These are phyloP conservation scores for Heteractis magnifica DNA, from an alignment of 92 coral and sea anemone genomes.

Conservation along the genomic window DNA sequence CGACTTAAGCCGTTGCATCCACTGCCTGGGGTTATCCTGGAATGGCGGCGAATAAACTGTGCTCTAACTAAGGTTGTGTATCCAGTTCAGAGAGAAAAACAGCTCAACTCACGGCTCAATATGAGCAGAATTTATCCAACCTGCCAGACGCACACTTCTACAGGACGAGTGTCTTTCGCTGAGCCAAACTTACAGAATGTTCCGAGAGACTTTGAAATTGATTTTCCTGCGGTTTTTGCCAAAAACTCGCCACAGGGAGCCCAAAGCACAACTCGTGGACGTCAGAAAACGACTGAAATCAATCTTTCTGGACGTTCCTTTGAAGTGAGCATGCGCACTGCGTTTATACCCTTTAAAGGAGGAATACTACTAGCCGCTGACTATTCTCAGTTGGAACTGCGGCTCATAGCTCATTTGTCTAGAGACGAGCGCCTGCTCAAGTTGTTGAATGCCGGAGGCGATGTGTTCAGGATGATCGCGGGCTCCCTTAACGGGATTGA, in stretches of 20 bases:
- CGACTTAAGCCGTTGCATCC: slow-evolving; percentile 82
- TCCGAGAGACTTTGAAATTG: slow-evolving; percentile 89
- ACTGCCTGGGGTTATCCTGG: slow-evolving; percentile 77
- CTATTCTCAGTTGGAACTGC: slow-evolving; percentile 95
- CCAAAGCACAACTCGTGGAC: slow-evolving; percentile 48
- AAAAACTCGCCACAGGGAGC: slow-evolving; percentile 82
- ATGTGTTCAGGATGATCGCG: slow-evolving; percentile 96
- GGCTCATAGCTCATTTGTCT: slow-evolving; percentile 95
- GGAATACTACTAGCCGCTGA: slow-evolving; percentile 94
- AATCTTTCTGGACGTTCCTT: slow-evolving; percentile 44
- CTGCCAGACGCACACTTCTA: slow-evolving; percentile 87
- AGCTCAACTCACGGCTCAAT: slow-evolving; percentile 46
- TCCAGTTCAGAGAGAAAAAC: slow-evolving; percentile 84
- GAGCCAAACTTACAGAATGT: slow-evolving; percentile 98
- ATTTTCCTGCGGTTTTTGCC: slow-evolving; percentile 75
- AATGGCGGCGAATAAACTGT: slow-evolving; percentile 94
- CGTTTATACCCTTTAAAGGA: slow-evolving; percentile 78
- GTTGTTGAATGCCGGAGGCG: slow-evolving; percentile 86
- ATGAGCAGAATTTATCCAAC: slow-evolving; percentile 84
- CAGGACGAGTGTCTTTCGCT: slow-evolving; percentile 92
- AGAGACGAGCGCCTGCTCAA: slow-evolving; percentile 77
- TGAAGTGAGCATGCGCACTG: slow-evolving; percentile 97
- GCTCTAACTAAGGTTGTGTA: slow-evolving; percentile 92
- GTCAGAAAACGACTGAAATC: slow-evolving; percentile 30
- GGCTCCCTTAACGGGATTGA: slow-evolving; percentile 78